Evolutionary conservation across 1,140 invertebrate genomes (phyloP).

Genomic region (Drosophila punjabiensis): DNA sequence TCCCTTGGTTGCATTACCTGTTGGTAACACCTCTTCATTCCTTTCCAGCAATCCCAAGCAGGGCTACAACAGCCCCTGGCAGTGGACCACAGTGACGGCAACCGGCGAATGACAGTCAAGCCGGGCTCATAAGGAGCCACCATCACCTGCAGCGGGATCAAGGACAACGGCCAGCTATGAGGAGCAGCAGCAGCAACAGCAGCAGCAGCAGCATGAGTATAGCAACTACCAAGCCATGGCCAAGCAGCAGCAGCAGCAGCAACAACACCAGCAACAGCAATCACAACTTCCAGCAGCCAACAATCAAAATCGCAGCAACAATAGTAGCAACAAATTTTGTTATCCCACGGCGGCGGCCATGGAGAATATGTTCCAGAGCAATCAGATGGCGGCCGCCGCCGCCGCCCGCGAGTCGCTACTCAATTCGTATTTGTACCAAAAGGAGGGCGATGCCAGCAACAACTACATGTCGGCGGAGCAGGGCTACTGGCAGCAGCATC

Average conservation of each 20-base stretch:
- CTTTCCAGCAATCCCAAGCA: slow-evolving; percentile 85
- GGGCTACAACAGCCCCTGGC: slow-evolving; percentile 86
- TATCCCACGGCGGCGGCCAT: slow-evolving; percentile 68
- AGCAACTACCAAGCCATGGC: slow-evolving; percentile 25
- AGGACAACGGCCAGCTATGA: slow-evolving; percentile 58
- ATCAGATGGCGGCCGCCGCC: slow-evolving; percentile 62
- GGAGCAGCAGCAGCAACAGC: slow-evolving; percentile 54
- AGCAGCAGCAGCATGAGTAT: slow-evolving; percentile 38
- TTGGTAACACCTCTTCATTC: neutral
- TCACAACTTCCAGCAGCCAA: slow-evolving; percentile 55
- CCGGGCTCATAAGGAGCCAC: slow-evolving; percentile 84
- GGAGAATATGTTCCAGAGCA: slow-evolving; percentile 78
- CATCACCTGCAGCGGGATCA: slow-evolving; percentile 59
- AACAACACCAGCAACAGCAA: slow-evolving; percentile 46
- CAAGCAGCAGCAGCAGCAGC: slow-evolving; percentile 27
- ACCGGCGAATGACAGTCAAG: slow-evolving; percentile 87
- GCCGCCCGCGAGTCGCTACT: slow-evolving; percentile 57
- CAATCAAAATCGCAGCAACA: slow-evolving; percentile 73
- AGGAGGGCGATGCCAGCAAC: slow-evolving; percentile 40
- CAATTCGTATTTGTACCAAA: slow-evolving; percentile 74
- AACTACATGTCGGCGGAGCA: slow-evolving; percentile 68
- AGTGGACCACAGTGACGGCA: slow-evolving; percentile 87
- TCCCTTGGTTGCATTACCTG: neutral
- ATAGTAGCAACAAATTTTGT: slow-evolving; percentile 64
- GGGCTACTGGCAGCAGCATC: slow-evolving; percentile 69